Base-by-base conservation (phyloP, 2,797 vertebrate genomes). In the Smutsia gigantea region DNA sequence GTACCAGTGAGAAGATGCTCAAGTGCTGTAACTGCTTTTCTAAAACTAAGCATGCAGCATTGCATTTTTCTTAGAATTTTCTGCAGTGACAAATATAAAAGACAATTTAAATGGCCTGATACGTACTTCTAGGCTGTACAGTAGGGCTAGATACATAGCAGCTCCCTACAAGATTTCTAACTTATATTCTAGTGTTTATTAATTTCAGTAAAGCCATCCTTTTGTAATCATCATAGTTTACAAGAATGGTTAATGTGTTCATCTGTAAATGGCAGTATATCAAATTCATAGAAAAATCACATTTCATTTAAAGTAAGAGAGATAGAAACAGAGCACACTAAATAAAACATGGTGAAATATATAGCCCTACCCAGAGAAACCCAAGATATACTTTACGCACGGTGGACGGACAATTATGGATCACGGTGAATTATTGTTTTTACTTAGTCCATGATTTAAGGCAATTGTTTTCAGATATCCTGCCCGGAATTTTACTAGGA, bases 401-500 rank as follows among this genome's bases (percentile, higher is more conserved):
- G 85, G 72, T 59, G 23, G 34, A 31, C 71, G 97, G 34, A 49
- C 90, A 96, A 92, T 97, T 97, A 94, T 96, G 95, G 87, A 87
- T 96, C 46, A 57, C 96, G 59, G 64, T 89, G 91, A 97, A 88
- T 88, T 92, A 71, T 51, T 96, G 29, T 96, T 98, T 90, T 57
- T 97, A 13, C 87, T 97, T 97, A 85, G 85, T 84, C 92, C 81
- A 96, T 97, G 95, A 96, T 98, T 98, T 98, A 96, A 93, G 93
- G 69, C 72, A 95, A 92, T 97, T 98, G 34, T 98, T 98, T 98
- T 97, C 83, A 97, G 81, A 98, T 91, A 74, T 68, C 37, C 72
- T 83, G n/a, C 79, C 92, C 59, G 96, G 74, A 96, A 97, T 98
- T 98, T 97, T 98, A 81, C 89, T 86, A 14, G 18, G 81, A 97